Base-by-base conservation (phyloP, 2,888 invertebrate species). In the Beris chalybata region DNA sequence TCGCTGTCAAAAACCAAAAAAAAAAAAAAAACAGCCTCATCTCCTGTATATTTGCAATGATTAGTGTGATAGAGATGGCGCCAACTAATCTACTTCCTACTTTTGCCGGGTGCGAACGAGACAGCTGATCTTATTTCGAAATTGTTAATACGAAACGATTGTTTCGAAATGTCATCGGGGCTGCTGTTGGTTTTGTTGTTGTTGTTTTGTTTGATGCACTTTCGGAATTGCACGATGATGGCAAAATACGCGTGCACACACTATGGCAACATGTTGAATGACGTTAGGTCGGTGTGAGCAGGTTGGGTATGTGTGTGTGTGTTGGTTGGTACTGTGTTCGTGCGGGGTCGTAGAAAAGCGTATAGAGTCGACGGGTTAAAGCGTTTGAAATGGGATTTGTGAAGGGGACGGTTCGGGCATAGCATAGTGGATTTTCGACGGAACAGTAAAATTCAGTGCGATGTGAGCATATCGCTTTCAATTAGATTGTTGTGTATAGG, bases 161-260 rank as follows among this genome's bases (percentile, higher is more conserved):
- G 9, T 56, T 58, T 58, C 47, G 58, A 58, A 58, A 58, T 58
- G 58, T 58, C 58, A 58, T 12, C 57, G 12, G 9, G 3, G 12
- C n/a, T n/a, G n/a, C n/a, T n/a, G 57, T 29, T 12, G 22, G 7
- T 13, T 43, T 38, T 53, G 53, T 53, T 55, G 53, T 53, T 55
- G 13, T 50, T 15, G 7, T 7, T 15, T 50, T 50, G 5, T 11
- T 15, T 11, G 32, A 61, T 61, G 61, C 61, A 50, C 11, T 61
- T 50, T 52, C 52, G 61, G 15, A 61, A 61, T 61, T 52, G 61
- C 61, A 61, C 32, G 50, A 31, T 50, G 31, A 29, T 38, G 9
- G 38, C 38, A 38, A 38, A 7, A 38, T 38, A 22, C 22, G 22
- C 9, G 38, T 38, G 5, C 7, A 38, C 55, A 56, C 9, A 29